phyloP scores from a whole-genome alignment of 2,888 invertebrate genomes.

The Lingula anatina region DNA sequence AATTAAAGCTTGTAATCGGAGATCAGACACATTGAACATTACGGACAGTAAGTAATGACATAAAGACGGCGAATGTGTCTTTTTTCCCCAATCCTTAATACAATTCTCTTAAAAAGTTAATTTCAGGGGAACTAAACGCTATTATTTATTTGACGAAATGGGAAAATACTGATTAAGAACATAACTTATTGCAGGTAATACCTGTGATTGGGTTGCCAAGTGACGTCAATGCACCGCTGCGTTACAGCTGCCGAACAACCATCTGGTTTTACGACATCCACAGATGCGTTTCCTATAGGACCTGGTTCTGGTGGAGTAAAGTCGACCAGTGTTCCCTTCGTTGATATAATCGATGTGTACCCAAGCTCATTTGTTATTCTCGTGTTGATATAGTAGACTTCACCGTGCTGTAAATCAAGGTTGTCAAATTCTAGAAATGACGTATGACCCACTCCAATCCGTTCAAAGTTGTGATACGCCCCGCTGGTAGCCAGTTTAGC shows the following conservation, averaged over 20 bases:
- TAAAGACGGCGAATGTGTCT: no score
- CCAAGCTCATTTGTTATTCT: conserved; percentile 19
- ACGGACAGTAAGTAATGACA: no score
- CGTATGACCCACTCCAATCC: conserved; percentile 20
- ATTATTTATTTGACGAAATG: background rate
- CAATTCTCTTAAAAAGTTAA: no score
- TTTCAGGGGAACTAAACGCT: background rate
- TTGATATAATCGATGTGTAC: conserved; percentile 17
- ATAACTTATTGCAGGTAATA: conserved; percentile 3
- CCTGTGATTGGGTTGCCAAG: conserved; percentile 20
- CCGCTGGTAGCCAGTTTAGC: conserved; percentile 18
- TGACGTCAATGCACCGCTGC: conserved; percentile 21
- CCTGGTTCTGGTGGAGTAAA: conserved; percentile 29
- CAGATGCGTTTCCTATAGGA: conserved; percentile 9
- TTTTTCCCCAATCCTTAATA: no score
- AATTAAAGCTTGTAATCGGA: background rate
- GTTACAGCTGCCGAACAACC: conserved; percentile 21
- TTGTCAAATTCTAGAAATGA: conserved; percentile 15
- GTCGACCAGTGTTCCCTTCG: conserved; percentile 23
- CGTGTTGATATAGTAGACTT: conserved; percentile 22
- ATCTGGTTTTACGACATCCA: conserved; percentile 15
- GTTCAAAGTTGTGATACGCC: conserved; percentile 23
- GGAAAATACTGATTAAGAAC: background rate
- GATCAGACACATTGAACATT: background rate
- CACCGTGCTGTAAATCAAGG: conserved; percentile 17